Base-by-base conservation (phyloP, 2,888 invertebrate genomes). In the Stenchaetothrips biformis region DNA sequence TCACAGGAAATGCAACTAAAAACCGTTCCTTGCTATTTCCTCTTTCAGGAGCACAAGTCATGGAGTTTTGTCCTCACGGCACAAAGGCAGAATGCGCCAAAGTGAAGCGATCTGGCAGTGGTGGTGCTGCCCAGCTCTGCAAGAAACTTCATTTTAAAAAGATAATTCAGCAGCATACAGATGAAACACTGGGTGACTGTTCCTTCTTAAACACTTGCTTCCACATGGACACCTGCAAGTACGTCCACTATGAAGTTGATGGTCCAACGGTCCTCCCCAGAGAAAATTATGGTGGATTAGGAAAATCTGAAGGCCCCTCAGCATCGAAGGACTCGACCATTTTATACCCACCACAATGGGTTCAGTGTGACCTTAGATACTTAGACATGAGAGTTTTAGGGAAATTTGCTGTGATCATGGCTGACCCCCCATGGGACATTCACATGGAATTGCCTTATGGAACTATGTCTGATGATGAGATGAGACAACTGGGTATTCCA, bases 381-480 rank as follows among this genome's bases (percentile, higher is more conserved):
- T 90, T 96, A 80, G 96, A 97, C 85, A 96, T 97, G 95, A 93
- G 94, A 0, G 94, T 95, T 80, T 88, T 97, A 85, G 94, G 95
- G n/a, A 98, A 99, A 88, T 99, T 98, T 88, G 95, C 98, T 0
- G 98, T 99, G 4, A 96, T 99, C 83, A 99, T 99, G 99, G 98
- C 98, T 53, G 97, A 98, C 87, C 98, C 98, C 0, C 99, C 98
- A 0, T 99, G 98, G 99, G 99, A 99, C 86, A 99, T 99, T 83
- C 98, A 99, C 87, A 99, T 99, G 98, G 98, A 99, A 87, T 89
- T 99, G 78, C 98, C 98, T 0, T 99, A 99, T 86, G 99, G 98
- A 1, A 99, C 98, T 0, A 97, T 99, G 96, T 97, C 97, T 0
- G 98, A 99, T 86, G 98, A 98, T 86, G 98, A 99, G 89, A 99